A percentile compares a stretch with the other conserved stretches of the same genome.
Evolutionary conservation across 1,140 invertebrate genomes (phyloP).

Genomic region (Macrostomum lignano): DNA sequence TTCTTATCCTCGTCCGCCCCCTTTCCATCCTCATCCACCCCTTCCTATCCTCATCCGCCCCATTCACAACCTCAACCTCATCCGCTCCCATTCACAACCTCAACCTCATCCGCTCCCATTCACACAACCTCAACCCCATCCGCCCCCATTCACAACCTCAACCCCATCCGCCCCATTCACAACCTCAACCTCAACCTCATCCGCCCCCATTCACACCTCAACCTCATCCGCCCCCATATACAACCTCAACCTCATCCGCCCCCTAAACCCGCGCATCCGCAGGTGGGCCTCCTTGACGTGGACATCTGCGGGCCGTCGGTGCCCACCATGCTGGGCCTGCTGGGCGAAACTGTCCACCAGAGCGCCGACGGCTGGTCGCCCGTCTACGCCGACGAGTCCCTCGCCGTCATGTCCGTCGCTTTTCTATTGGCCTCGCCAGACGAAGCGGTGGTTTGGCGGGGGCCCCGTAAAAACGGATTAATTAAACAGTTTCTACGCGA

Average conservation of each 20-base stretch:
- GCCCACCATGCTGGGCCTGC: conserved; percentile 33
- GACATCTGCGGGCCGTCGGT: conserved; percentile 64
- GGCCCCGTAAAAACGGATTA: conserved; percentile 62
- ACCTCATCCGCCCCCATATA: background rate
- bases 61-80: no score
- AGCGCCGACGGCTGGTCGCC: conserved; percentile 5
- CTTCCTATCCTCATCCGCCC: no score
- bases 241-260: background rate
- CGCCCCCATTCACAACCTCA: no score
- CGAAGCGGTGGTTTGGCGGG: conserved; percentile 64
- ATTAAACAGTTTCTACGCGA: conserved; percentile 63
- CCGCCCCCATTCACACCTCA: no score
- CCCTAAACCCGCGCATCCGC: background rate
- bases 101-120: no score
- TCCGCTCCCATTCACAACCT: no score
- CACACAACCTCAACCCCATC: no score
- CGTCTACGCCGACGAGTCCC: conserved; percentile 7
- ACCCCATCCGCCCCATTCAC: no score
- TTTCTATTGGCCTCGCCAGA: conserved; percentile 37
- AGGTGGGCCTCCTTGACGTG: conserved; percentile 34
- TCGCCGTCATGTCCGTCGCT: conserved; percentile 71
- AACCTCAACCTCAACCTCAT: no score
- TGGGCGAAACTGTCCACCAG: background rate
- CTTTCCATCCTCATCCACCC: no score
- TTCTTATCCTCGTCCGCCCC: no score